A percentile compares a stretch with the other conserved stretches of the same genome.
These are phyloP conservation scores for Petroica traversi DNA, from an alignment of 2,113 vertebrate species.

Conservation along the genomic window DNA sequence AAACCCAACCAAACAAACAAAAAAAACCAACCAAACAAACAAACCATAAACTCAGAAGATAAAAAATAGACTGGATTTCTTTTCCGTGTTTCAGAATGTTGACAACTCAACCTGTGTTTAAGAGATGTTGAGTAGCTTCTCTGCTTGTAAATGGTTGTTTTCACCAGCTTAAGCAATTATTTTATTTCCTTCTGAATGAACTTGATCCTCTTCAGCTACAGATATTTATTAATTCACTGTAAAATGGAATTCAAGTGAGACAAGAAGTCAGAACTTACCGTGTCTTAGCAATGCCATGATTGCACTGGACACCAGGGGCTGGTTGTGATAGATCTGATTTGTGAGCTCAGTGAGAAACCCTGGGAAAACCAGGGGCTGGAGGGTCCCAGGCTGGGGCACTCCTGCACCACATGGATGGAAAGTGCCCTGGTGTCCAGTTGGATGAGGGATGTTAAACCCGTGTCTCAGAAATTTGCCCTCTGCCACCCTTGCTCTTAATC, in stretches of 20 bases:
- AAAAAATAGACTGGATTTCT: background rate
- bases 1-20: background rate
- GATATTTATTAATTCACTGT: background rate
- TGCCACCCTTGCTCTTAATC: background rate
- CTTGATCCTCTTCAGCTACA: background rate
- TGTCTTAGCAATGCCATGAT: fast-evolving
- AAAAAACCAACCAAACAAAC: background rate
- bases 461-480: background rate
- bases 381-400: background rate
- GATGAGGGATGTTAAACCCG: background rate
- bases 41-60: background rate
- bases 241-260: background rate
- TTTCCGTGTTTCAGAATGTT: background rate
- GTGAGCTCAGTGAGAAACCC: background rate
- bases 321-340: background rate
- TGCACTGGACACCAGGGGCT: background rate
- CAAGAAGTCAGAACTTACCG: background rate
- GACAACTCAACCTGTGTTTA: background rate
- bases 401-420: background rate
- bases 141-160: background rate
- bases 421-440: background rate
- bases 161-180: background rate
- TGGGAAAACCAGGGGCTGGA: background rate
- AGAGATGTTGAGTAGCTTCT: background rate
- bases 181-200: background rate